Conservation (phyloP, 2,113 vertebrate genomes). For the Silurus glanis region DNA sequence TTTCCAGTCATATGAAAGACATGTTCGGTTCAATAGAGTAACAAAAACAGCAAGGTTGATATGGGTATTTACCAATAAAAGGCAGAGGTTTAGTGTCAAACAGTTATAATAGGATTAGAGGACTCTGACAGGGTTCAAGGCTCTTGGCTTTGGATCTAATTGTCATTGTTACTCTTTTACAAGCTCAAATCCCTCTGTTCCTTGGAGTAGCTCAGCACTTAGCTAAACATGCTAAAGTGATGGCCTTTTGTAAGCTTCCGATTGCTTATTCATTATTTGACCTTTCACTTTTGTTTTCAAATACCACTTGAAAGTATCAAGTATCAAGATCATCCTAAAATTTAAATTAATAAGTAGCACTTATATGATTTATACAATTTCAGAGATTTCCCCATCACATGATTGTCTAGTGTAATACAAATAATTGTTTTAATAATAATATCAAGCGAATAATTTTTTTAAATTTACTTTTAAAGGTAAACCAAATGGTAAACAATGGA, state of each 20-base stretch:
- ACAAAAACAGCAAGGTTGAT: conserved; percentile 68
- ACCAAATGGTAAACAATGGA: neutral
- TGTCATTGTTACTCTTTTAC: conserved; percentile 60
- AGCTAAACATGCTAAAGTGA: conserved; percentile 30
- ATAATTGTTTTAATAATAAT: neutral
- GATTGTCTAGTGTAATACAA: neutral
- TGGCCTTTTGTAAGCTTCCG: conserved; percentile 1
- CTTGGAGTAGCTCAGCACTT: conserved; percentile 28
- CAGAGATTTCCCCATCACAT: neutral
- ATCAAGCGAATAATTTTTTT: neutral
- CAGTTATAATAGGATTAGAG: conserved; percentile 74
- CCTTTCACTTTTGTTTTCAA: neutral
- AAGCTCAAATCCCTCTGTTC: conserved; percentile 45
- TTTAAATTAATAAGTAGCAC: no score
- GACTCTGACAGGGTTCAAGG: conserved; percentile 61
- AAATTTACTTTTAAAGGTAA: neutral
- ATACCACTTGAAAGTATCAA: neutral
- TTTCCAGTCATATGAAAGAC: conserved; percentile 61
- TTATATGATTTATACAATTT: neutral
- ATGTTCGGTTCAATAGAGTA: conserved; percentile 69
- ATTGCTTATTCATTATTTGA: neutral
- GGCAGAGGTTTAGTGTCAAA: conserved; percentile 58
- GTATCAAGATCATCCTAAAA: no score
- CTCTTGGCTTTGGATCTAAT: conserved; percentile 67
- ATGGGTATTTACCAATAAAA: conserved; percentile 76